These are phyloP conservation scores for Cacoxenus indagator DNA, from an alignment of 2,888 invertebrate genomes.

Conservation along the genomic window DNA sequence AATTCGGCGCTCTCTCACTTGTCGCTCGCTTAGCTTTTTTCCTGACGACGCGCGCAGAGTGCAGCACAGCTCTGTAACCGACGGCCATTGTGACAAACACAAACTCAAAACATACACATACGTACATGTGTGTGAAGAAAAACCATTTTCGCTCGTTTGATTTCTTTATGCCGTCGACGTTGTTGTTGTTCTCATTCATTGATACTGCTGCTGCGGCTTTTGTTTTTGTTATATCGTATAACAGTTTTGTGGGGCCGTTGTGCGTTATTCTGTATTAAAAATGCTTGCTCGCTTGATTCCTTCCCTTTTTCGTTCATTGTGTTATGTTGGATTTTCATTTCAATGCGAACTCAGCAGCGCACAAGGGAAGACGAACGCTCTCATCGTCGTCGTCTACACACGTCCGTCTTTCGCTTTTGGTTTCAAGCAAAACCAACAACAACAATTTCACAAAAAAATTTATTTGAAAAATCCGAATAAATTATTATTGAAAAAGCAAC, in stretches of 20 bases:
- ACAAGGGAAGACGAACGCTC: conserved; percentile 42
- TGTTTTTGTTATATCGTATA: conserved; percentile 52
- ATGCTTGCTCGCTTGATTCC: background rate
- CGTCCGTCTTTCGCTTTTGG: no score
- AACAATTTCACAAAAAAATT: conserved; percentile 7
- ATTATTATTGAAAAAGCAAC: background rate
- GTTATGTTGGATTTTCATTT: conserved; percentile 60
- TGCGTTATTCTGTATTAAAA: conserved; percentile 17
- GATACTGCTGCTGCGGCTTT: conserved; percentile 30
- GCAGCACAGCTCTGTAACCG: no score
- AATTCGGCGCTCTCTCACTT: background rate
- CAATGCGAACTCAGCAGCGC: conserved; percentile 54
- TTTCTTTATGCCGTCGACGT: conserved; percentile 4
- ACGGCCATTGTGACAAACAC: background rate
- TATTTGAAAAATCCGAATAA: background rate
- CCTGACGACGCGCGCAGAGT: no score
- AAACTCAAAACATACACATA: background rate
- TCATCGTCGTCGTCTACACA: conserved; percentile 22
- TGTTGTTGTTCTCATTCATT: conserved; percentile 33
- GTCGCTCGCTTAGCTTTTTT: no score
- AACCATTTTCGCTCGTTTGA: background rate
- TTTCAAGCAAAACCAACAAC: conserved; percentile 11
- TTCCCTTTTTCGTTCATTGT: conserved; percentile 40
- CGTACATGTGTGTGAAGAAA: background rate
- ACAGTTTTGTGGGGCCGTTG: conserved; percentile 45